Conservation (phyloP, 2,888 invertebrate species). For the Cyclophora albipunctata region DNA sequence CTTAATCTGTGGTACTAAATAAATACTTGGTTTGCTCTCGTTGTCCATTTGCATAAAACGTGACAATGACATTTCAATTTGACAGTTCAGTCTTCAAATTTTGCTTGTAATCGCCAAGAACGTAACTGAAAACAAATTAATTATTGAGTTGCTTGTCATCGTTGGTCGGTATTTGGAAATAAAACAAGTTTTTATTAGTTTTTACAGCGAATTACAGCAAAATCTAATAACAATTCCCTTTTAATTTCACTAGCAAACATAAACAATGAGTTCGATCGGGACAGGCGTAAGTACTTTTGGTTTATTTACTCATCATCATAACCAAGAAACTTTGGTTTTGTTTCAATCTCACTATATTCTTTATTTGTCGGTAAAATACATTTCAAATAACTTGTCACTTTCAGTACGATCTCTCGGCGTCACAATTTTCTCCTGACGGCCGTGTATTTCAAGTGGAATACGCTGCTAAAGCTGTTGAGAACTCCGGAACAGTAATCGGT, state of each 20-base stretch:
- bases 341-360: too few species aligned
- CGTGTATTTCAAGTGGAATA: conserved; percentile 99
- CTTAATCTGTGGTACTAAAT: too few species aligned
- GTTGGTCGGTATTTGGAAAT: conserved; percentile 33
- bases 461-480: conserved; percentile 99
- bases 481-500: conserved; percentile 96
- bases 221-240: conserved; percentile 5
- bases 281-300: conserved; percentile 85
- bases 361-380: too few species aligned
- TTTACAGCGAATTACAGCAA: conserved; percentile 13
- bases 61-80: too few species aligned
- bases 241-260: conserved; percentile 16
- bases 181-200: conserved; percentile 12
- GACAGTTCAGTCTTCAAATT: background rate
- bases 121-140: background rate
- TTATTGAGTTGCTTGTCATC: conserved; percentile 51
- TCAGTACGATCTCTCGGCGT: conserved; percentile 99
- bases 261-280: conserved; percentile 94
- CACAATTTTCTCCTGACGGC: conserved; percentile 99
- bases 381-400: conserved; percentile 27
- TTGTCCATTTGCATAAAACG: too few species aligned
- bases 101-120: background rate
- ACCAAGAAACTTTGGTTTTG: conserved; percentile 4
- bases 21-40: too few species aligned
- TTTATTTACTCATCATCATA: conserved; percentile 5